Conservation (phyloP, 2,113 vertebrate genomes). For the Ptilonorhynchus violaceus region DNA sequence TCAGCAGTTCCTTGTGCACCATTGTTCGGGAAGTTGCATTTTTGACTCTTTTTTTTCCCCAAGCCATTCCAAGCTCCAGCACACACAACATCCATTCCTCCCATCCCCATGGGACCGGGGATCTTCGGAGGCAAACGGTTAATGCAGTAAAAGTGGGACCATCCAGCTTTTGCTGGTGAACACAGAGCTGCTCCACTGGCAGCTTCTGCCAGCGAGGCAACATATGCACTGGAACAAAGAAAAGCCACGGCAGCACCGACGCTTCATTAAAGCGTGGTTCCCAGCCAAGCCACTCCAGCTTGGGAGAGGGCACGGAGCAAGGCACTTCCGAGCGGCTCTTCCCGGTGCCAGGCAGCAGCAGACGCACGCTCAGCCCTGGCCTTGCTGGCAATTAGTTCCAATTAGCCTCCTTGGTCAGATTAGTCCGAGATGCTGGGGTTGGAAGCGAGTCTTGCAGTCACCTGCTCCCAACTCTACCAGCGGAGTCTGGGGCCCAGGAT, state of each 20-base stretch:
- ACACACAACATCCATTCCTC: neutral
- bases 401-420: conserved; percentile 62
- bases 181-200: conserved; percentile 22
- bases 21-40: accelerated
- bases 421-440: conserved; percentile 44
- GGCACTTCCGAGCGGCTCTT: conserved; percentile 1
- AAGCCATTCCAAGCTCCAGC: neutral
- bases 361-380: conserved; percentile 46
- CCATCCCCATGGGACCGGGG: neutral
- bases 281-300: conserved; percentile 38
- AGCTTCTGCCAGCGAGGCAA: conserved; percentile 53
- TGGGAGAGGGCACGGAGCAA: conserved; percentile 31
- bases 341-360: conserved; percentile 40
- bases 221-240: conserved; percentile 66
- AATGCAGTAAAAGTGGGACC: neutral
- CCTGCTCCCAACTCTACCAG: conserved; percentile 27
- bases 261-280: conserved; percentile 54
- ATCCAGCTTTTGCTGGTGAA: neutral
- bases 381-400: conserved; percentile 63
- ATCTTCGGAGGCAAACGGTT: neutral
- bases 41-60: accelerated
- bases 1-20: accelerated
- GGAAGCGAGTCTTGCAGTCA: conserved; percentile 39
- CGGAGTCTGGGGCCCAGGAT: neutral
- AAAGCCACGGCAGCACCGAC: conserved; percentile 15